These are phyloP conservation scores for Batillaria attramentaria DNA, from an alignment of 1,140 invertebrate species.

Conservation along the genomic window DNA sequence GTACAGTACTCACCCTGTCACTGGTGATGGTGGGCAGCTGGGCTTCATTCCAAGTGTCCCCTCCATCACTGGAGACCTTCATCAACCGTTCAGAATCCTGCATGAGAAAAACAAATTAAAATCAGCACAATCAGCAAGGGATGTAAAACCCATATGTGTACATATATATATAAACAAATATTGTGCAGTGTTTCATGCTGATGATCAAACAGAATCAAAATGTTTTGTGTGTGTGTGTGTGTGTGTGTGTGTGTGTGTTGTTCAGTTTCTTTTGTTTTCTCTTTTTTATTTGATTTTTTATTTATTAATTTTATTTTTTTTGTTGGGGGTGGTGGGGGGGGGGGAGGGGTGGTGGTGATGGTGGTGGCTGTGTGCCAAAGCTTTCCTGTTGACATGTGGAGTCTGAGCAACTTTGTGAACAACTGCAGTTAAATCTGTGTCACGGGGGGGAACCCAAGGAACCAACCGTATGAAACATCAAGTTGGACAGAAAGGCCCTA, in stretches of 20 bases:
- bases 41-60: conserved; percentile 60
- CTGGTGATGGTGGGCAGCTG: conserved; percentile 62
- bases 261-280: too few relatives aligned
- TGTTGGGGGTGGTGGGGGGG: too few relatives aligned
- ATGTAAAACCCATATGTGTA: neutral
- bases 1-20: conserved; percentile 55
- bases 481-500: neutral
- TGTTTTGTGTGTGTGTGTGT: too few relatives aligned
- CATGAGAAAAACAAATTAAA: conserved; percentile 17
- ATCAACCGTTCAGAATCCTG: conserved; percentile 52
- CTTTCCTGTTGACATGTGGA: neutral
- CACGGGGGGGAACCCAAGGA: neutral
- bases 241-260: too few relatives aligned
- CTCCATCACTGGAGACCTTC: conserved; percentile 64
- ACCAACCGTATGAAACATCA: neutral
- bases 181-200: too few relatives aligned
- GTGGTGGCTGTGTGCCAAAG: too few relatives aligned
- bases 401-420: neutral
- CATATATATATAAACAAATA: too few relatives aligned
- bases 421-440: neutral
- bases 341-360: too few relatives aligned
- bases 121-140: too few relatives aligned
- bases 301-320: too few relatives aligned
- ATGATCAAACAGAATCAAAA: too few relatives aligned
- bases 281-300: too few relatives aligned